Conservation (phyloP, 2,888 invertebrate species). For the Bugula neritina region DNA sequence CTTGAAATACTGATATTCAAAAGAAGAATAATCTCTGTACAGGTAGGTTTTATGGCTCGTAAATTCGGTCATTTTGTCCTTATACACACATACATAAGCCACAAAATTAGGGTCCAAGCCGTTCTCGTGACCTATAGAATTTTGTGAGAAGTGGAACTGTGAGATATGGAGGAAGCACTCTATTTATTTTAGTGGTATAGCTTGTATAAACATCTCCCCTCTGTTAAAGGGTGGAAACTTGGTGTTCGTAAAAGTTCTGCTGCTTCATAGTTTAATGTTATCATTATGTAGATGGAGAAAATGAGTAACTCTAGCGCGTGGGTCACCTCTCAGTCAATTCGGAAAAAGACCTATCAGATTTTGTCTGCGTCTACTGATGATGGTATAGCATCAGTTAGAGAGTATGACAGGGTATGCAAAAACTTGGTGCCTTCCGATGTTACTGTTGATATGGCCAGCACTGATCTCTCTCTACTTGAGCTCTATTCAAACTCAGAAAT, state of each 20-base stretch:
- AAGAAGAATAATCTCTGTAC: neutral
- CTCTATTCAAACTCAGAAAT: conserved; percentile 5
- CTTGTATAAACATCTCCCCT: too few relatives aligned
- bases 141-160: too few relatives aligned
- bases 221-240: too few relatives aligned
- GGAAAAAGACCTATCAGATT: conserved; percentile 45
- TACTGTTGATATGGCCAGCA: neutral
- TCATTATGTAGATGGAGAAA: conserved; percentile 47
- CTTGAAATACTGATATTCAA: conserved; percentile 58
- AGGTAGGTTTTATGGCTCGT: conserved; percentile 32
- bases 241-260: too few relatives aligned
- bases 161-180: too few relatives aligned
- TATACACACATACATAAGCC: too few relatives aligned
- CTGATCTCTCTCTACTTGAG: neutral
- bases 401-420: conserved; percentile 38
- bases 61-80: too few relatives aligned
- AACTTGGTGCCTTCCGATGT: conserved; percentile 31
- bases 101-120: too few relatives aligned
- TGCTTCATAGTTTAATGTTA: too few relatives aligned
- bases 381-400: conserved; percentile 33
- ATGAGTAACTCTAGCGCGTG: conserved; percentile 37
- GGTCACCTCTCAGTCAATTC: conserved; percentile 36
- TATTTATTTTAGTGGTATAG: too few relatives aligned
- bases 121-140: too few relatives aligned
- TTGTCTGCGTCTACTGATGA: conserved; percentile 30